Percentiles rank a stretch among this genome's conserved stretches.
phyloP scores from a whole-genome alignment of 64 coral and sea anemone species.

The Montipora sp. region DNA sequence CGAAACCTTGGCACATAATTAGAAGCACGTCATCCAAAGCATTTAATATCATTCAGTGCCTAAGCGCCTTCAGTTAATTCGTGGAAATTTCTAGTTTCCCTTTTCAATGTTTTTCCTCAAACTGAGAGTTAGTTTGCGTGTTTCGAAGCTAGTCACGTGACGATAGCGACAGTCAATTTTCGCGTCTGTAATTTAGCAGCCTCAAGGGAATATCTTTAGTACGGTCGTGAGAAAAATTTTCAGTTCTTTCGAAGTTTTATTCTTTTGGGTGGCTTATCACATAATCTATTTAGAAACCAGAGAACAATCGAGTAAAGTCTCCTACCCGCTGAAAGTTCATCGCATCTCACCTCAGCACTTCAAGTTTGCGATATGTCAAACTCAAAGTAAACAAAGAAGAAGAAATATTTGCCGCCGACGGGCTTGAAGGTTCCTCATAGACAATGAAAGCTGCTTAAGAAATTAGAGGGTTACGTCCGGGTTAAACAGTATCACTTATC shows the following conservation, averaged over 20 bases:
- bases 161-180: too few species aligned
- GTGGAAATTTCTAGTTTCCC: too few species aligned
- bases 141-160: too few species aligned
- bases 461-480: background rate
- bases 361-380: slow-evolving; percentile 5
- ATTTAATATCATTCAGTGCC: too few species aligned
- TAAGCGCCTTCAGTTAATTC: too few species aligned
- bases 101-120: too few species aligned
- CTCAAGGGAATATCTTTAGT: background rate
- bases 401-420: slow-evolving; percentile 11
- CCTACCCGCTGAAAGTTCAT: background rate
- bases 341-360: too few species aligned
- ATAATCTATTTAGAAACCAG: background rate
- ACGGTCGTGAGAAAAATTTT: background rate
- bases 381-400: slow-evolving; percentile 22
- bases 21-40: too few species aligned
- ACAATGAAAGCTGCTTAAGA: slow-evolving; percentile 34
- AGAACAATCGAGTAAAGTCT: background rate
- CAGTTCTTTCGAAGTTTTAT: background rate
- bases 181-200: background rate
- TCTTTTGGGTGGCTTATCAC: background rate
- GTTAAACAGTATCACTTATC: background rate
- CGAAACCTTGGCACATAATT: too few species aligned
- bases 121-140: too few species aligned
- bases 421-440: background rate